phyloP scores from a whole-genome alignment of 2,113 vertebrate species.

The Cichladusa arquata region DNA sequence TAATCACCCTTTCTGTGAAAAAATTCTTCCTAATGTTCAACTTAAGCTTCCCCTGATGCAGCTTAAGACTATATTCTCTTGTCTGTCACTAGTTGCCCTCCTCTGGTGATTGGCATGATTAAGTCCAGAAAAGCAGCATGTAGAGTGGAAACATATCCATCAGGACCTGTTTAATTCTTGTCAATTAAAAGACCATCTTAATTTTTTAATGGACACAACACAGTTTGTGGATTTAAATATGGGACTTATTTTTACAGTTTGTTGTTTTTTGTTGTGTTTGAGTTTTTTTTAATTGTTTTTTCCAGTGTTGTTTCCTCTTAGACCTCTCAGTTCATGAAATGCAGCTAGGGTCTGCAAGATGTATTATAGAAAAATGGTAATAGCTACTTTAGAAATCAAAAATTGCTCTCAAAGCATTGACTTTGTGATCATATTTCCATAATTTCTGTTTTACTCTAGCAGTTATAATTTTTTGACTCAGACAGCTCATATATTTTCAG shows the following conservation, averaged over 20 bases:
- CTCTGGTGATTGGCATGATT: neutral
- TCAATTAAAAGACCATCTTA: neutral
- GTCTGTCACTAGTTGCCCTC: neutral
- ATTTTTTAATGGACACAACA: neutral
- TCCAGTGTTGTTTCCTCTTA: neutral
- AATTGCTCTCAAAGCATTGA: neutral
- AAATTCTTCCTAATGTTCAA: neutral
- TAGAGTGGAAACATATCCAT: neutral
- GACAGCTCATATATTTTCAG: neutral
- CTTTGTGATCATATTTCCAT: neutral
- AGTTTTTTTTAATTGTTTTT: rapidly evolving
- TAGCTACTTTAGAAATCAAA: neutral
- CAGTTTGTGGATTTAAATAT: neutral
- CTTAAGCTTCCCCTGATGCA: neutral
- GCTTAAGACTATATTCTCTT: neutral
- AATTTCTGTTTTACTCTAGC: neutral
- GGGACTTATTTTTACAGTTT: rapidly evolving
- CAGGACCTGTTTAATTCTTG: neutral
- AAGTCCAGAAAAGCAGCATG: neutral
- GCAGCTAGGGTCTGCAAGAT: neutral
- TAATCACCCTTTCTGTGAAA: neutral
- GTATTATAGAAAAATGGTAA: neutral
- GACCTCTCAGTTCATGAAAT: neutral
- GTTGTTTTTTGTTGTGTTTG: neutral
- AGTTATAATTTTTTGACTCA: neutral